These are phyloP conservation scores for Lepidostoma basale DNA, from an alignment of 1,140 invertebrate species.

Conservation along the genomic window DNA sequence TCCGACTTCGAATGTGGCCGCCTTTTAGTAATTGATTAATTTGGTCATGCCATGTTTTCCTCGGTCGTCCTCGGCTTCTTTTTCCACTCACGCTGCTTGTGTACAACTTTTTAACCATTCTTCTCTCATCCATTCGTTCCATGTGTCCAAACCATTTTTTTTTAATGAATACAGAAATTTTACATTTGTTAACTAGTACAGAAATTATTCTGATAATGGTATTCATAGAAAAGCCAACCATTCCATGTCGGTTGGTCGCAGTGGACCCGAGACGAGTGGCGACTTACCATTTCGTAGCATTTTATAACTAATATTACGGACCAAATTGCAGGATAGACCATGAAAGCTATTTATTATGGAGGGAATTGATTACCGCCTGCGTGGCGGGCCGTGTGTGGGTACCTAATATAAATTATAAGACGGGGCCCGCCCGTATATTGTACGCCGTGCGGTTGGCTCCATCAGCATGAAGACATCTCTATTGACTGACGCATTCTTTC, in stretches of 20 bases:
- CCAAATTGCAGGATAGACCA: constrained; percentile 34
- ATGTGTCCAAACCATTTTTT: too few species aligned
- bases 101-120: too few species aligned
- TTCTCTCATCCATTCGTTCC: too few species aligned
- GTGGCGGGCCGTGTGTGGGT: constrained; percentile 8
- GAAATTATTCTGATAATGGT: background rate
- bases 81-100: too few species aligned
- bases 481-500: too few species aligned
- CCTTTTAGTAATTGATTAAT: too few species aligned
- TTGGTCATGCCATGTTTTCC: too few species aligned
- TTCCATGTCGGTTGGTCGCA: background rate
- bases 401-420: background rate
- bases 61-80: too few species aligned
- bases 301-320: constrained; percentile 25
- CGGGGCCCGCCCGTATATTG: background rate
- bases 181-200: background rate
- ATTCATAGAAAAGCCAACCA: background rate
- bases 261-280: background rate
- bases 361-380: constrained; percentile 31
- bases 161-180: too few species aligned
- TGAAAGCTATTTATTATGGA: constrained; percentile 33
- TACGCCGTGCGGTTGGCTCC: too few species aligned
- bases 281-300: constrained; percentile 7
- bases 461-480: too few species aligned
- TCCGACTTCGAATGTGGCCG: too few species aligned